phyloP scores from a whole-genome alignment of 2,797 vertebrate genomes.

The Pseudochromis fuscus region DNA sequence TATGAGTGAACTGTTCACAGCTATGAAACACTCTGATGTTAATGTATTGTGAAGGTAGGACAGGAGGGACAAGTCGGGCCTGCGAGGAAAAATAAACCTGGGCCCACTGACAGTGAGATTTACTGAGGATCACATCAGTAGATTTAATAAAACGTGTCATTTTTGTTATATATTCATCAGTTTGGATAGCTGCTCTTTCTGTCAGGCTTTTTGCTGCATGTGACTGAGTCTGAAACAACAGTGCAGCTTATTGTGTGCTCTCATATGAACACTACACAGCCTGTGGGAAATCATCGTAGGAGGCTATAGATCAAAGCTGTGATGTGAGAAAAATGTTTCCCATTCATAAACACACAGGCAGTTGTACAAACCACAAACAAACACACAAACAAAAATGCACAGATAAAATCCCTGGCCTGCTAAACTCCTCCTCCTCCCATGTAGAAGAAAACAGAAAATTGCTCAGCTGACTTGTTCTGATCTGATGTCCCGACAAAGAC shows the following conservation, averaged over 20 bases:
- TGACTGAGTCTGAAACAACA: constrained; percentile 74
- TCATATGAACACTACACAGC: constrained; percentile 58
- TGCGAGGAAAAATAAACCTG: neutral
- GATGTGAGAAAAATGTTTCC: constrained; percentile 71
- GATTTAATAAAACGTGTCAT: neutral
- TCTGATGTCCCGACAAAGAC: constrained; percentile 35
- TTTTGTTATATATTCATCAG: constrained; percentile 10
- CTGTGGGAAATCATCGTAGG: constrained; percentile 74
- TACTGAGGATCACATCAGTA: neutral
- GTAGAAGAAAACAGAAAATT: constrained; percentile 37
- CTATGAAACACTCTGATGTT: constrained; percentile 7
- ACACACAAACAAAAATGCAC: constrained; percentile 57
- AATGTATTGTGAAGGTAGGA: neutral
- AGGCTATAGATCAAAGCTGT: constrained; percentile 75
- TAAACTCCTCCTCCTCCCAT: constrained; percentile 63
- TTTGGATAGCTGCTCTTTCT: constrained; percentile 23
- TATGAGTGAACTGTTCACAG: neutral
- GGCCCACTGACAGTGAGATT: neutral
- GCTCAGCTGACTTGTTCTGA: constrained; percentile 75
- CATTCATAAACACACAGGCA: constrained; percentile 45
- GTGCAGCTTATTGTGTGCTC: constrained; percentile 72
- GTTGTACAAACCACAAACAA: constrained; percentile 40
- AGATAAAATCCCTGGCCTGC: constrained; percentile 61
- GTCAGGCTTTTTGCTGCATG: constrained; percentile 62
- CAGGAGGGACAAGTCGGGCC: neutral